Percentiles rank a stretch among this genome's conserved stretches.
These are phyloP conservation scores for Platycheirus albimanus DNA, from an alignment of 2,888 invertebrate species.

Conservation along the genomic window DNA sequence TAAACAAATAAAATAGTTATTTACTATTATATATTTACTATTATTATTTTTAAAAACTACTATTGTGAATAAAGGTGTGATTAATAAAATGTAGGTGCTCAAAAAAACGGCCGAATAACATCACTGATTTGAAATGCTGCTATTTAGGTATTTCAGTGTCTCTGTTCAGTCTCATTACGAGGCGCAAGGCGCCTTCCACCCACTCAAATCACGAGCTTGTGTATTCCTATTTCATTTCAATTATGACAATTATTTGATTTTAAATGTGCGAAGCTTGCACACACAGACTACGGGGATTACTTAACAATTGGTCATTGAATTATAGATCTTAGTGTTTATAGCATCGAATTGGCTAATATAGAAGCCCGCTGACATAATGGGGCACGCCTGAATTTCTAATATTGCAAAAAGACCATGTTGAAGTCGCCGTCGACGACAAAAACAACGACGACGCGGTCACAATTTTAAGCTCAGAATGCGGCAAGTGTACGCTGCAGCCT, in stretches of 20 bases:
- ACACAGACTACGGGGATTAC: conserved; percentile 19
- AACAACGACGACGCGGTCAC: not conserved
- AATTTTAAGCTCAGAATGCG: conserved; percentile 27
- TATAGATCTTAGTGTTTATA: conserved; percentile 58
- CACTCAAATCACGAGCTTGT: conserved; percentile 21
- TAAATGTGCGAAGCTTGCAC: conserved; percentile 33
- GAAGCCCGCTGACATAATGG: conserved; percentile 52
- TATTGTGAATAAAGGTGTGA: too few relatives aligned
- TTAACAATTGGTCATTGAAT: conserved; percentile 60
- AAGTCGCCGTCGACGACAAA: not conserved
- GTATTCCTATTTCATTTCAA: conserved; percentile 52
- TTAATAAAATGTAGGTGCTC: too few relatives aligned
- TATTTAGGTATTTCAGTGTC: conserved; percentile 18
- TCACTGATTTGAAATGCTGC: not conserved
- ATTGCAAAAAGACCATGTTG: conserved; percentile 33
- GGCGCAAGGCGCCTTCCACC: conserved; percentile 33
- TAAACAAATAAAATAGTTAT: too few relatives aligned
- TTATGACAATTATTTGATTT: conserved; percentile 69
- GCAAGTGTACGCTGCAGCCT: conserved; percentile 72
- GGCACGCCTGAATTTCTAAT: conserved; percentile 60
- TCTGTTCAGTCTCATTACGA: conserved; percentile 43
- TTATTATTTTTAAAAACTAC: too few relatives aligned
- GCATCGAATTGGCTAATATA: conserved; percentile 40
- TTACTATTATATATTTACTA: too few relatives aligned
- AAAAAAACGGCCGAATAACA: not conserved